Percentiles rank a stretch among this genome's conserved stretches.
These are phyloP conservation scores for Phaethornis superciliosus DNA, from an alignment of 2,113 vertebrate genomes.

Conservation along the genomic window DNA sequence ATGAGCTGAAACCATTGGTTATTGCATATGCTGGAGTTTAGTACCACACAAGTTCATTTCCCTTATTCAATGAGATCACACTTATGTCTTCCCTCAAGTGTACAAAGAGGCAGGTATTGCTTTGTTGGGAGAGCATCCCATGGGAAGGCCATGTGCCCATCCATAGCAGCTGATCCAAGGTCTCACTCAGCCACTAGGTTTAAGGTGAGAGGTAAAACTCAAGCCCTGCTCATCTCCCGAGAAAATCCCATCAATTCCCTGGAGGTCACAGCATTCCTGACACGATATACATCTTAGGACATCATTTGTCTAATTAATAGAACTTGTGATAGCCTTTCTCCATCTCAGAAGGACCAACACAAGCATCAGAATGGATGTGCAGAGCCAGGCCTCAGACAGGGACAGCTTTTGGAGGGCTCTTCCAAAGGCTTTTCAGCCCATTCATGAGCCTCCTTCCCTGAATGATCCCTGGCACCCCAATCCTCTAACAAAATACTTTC, in stretches of 20 bases:
- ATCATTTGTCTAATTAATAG: not conserved
- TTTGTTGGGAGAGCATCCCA: not conserved
- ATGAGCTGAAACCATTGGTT: not conserved
- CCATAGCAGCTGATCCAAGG: not conserved
- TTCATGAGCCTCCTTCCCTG: not conserved
- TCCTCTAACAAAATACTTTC: not conserved
- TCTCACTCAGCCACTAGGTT: not conserved
- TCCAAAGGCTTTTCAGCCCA: not conserved
- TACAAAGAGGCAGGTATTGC: not conserved
- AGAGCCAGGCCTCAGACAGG: not conserved
- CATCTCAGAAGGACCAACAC: accelerated
- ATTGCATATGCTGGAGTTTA: not conserved
- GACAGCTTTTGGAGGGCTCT: not conserved
- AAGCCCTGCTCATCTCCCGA: not conserved
- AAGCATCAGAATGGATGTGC: not conserved
- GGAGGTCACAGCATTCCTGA: not conserved
- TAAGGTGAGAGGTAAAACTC: not conserved
- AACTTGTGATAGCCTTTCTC: not conserved
- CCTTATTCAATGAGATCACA: not conserved
- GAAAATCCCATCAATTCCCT: not conserved
- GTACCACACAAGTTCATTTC: not conserved
- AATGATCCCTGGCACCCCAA: not conserved
- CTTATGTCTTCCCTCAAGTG: not conserved
- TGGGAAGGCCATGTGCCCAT: accelerated
- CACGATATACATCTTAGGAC: not conserved